Evolutionary conservation across 1,140 invertebrate species (phyloP), one percentile per base, ranked within the genome.

Genomic region (Drosophila sulfurigaster): DNA sequence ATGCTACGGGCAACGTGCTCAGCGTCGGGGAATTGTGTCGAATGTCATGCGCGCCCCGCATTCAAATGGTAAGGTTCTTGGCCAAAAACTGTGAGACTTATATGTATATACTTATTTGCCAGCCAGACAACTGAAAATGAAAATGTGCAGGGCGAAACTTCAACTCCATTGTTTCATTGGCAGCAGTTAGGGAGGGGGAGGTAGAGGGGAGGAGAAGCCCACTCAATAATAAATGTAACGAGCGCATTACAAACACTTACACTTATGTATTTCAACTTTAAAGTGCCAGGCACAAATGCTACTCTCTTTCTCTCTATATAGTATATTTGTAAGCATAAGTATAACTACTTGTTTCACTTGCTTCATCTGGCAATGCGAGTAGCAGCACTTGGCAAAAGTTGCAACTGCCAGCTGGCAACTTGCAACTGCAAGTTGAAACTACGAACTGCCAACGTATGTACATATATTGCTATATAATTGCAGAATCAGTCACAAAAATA

Each of bases 181-280:
- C 59, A 75, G 69, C 59, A 66, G 79, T 48, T 25, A 25, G 3
- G 20, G 20, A 25, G 3, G 20, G 20, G 20, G 3, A 25, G 3
- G 0, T 0, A 25, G 20, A 0, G 52, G 73, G 77, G 75, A 43
- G 70, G 20, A 25, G 20, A 3, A 25, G 20, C 20, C 20, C 83
- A 83, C 83, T 87, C 83, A 88, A 87, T 87, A 88, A 88, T 87
- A 87, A 88, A 87, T 87, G 85, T 83, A 88, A 85, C 85, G 85
- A 85, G 85, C 85, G 78, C 68, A 85, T 88, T 89, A 78, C 85
- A 89, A 88, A 88, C 81, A 89, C 83, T 88, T 83, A 88, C 81
- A 89, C 85, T 88, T 83, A 78, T 62, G 43, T 49, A 62, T 81
- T 71, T 71, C 81, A 88, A 89, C 41, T 89, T 89, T 81, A 81